Base-by-base conservation (phyloP, 2,888 invertebrate species). In the Lycaena phlaeas region DNA sequence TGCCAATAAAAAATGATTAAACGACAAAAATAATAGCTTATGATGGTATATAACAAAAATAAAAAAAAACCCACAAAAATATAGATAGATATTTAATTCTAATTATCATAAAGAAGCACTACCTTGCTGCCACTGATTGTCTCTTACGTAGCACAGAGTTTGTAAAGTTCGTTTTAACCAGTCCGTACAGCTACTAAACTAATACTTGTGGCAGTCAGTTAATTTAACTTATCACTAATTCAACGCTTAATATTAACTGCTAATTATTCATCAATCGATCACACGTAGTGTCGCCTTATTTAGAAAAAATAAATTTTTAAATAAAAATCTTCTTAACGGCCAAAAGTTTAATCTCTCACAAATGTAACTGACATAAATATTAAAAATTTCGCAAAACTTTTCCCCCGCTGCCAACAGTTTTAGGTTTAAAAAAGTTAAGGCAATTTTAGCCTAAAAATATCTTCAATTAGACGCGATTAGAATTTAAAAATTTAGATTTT, bases 311-410 rank as follows among this genome's bases (percentile, higher is more conserved):
- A 67, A 68, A 77, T 69, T 59, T 65, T 65, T 64, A 51, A 72
- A 78, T 71, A 62, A 64, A 77, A 82, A 72, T 76, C 58, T 74
- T 65, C 69, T 69, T 68, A 82, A 79, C 74, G 68, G 75, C 81
- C 82, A 72, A 81, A 82, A 60, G 62, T 69, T 72, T 71, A 69
- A 68, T 78, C 76, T 78, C 72, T 76, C 56, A 72, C 66, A 78
- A 81, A 73, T 76, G 64, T 77, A 82, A 82, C 81, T 75, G 79
- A 79, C 70, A 68, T 84, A 84, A 75, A 82, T 82, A 82, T 82
- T 69, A 76, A 78, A 81, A 79, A 76, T 75, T 81, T 81, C 58
- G 75, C 72, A 81, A 79, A 74, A 72, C 70, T 74, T 76, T 69
- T 58, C 9, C 22, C 44, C 58, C 71, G 67, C 69, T 69, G 67